Conservation (phyloP, 2,797 vertebrate genomes). For the Adelosebastes latens region DNA sequence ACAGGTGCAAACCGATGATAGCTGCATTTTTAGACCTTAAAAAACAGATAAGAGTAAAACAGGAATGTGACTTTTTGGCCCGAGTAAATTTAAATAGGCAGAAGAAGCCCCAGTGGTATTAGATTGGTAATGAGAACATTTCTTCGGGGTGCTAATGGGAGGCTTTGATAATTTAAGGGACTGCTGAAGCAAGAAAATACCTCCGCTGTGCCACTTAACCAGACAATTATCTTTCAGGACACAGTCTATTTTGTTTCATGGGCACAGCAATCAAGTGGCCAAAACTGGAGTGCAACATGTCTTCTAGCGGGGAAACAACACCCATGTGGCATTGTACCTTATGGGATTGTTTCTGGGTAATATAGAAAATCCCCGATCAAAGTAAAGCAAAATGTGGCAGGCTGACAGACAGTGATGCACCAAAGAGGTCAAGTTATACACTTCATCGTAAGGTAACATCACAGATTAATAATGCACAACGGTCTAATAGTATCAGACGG, state of each 20-base stretch:
- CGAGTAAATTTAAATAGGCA: background rate
- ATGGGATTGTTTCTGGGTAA: background rate
- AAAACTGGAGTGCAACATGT: background rate
- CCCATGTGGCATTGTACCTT: background rate
- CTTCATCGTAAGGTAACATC: background rate
- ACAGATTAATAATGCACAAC: background rate
- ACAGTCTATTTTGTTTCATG: background rate
- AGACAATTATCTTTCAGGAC: background rate
- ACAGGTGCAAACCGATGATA: background rate
- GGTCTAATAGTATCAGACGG: background rate
- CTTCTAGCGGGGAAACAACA: background rate
- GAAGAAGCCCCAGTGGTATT: background rate
- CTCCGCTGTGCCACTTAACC: background rate
- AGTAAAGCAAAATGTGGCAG: background rate
- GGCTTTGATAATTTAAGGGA: slow-evolving; percentile 8
- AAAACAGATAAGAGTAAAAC: background rate
- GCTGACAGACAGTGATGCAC: background rate
- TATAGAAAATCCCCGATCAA: background rate
- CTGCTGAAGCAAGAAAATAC: slow-evolving; percentile 15
- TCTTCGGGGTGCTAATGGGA: background rate
- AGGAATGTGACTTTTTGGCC: background rate
- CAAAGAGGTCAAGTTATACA: background rate
- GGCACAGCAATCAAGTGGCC: background rate
- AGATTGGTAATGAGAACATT: slow-evolving; percentile 18
- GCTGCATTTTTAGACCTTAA: background rate